Percentiles rank a stretch among this genome's conserved stretches.
phyloP scores from a whole-genome alignment of 2,797 vertebrate genomes.

The Anguilla marmorata region DNA sequence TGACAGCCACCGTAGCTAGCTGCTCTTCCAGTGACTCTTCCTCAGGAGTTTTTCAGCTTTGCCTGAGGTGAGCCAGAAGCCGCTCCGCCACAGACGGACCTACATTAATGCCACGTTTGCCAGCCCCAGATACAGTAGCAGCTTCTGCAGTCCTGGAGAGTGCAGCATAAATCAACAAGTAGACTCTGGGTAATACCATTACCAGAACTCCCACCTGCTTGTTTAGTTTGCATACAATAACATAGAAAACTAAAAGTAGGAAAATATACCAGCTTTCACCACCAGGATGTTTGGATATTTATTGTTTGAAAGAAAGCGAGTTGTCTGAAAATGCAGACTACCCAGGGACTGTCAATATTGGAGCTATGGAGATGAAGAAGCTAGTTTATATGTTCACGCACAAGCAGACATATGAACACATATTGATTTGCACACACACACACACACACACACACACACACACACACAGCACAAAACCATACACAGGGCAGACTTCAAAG shows the following conservation, averaged over 20 bases:
- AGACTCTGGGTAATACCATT: not conserved
- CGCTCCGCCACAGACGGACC: not conserved
- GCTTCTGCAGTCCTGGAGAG: not conserved
- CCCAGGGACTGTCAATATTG: not conserved
- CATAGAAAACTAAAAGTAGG: constrained; percentile 16
- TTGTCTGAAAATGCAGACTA: not conserved
- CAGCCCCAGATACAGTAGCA: not conserved
- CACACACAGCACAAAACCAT: not conserved
- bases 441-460: constrained; percentile 29
- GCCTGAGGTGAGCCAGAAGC: not conserved
- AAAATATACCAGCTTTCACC: constrained; percentile 6
- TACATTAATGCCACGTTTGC: not conserved
- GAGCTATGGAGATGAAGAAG: constrained; percentile 9
- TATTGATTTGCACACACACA: constrained; percentile 22
- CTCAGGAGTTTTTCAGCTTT: not conserved
- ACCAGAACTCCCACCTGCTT: not conserved
- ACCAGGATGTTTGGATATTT: not conserved
- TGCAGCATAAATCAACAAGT: not conserved
- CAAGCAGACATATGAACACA: constrained; percentile 27
- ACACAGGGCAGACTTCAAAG: not conserved
- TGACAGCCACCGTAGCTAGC: not conserved
- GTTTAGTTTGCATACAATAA: not conserved
- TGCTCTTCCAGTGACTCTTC: not conserved
- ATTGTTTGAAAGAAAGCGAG: not conserved
- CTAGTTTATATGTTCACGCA: constrained; percentile 10